Base-by-base conservation (phyloP, 2,797 vertebrate species). In the Meriones psammophilus region DNA sequence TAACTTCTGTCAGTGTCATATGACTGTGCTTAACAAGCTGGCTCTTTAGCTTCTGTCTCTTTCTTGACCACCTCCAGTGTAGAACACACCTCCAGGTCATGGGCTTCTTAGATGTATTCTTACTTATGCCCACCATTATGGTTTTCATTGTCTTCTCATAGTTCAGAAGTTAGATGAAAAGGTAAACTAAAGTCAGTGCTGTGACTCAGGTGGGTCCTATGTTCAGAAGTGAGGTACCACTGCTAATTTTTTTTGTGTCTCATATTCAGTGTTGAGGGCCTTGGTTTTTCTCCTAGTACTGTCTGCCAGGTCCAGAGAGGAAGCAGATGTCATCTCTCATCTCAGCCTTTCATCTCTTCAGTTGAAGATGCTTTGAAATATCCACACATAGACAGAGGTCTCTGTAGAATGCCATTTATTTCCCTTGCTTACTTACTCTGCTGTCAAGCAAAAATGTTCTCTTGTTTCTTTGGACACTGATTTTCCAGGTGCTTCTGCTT, bases 81-180 rank as follows among this genome's bases (percentile, higher is more conserved):
- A 96, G 91, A 98, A 96, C 97, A 97, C 94, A 95, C 94, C 92
- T 98, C 88, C 96, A 97, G 97, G 92, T 97, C 97, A 76, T 96
- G 95, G 69, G 97, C 97, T 96, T 92, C 94, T 97, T 97, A 97
- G 97, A 97, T 96, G 91, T 97, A 95, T 96, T 92, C 95, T 97
- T 22, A 58, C 94, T 97, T 88, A 46, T 95, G 92, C 95, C 96
- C 90, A 89, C 95, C 95, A 85, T 95, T 84, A 22, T 90, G 98
- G 96, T 97, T 98, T 97, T 97, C 98, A 81, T 94, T 97, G 83
- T 98, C 78, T 96, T 98, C 96, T 97, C 97, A 98, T 50, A 97
- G 97, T 97, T 96, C 94, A 97, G 91, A 98, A 66, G 95, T 96
- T 96, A 98, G 97, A 94, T 94, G 96, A 97, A 96, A 97, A 96